These are phyloP conservation scores for Pachypanchax playfairii DNA, from an alignment of 2,113 vertebrate genomes.

Conservation along the genomic window DNA sequence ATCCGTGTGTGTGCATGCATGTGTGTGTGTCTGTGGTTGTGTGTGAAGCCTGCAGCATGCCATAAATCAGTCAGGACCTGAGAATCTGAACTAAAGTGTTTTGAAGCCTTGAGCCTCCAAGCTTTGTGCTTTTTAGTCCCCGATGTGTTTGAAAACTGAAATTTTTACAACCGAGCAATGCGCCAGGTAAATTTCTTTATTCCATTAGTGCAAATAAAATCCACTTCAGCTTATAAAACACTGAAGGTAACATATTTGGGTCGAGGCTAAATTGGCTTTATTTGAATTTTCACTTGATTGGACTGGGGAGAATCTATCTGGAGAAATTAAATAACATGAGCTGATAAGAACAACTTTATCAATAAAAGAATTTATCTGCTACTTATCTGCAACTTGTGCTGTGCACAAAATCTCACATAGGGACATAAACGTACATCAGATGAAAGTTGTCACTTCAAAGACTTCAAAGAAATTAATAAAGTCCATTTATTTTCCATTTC, in stretches of 20 bases:
- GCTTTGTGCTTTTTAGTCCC: constrained; percentile 34
- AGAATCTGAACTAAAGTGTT: constrained; percentile 57
- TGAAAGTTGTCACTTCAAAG: background rate
- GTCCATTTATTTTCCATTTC: background rate
- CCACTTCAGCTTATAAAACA: background rate
- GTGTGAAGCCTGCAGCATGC: constrained; percentile 32
- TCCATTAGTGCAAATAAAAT: constrained; percentile 28
- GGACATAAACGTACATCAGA: background rate
- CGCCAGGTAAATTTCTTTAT: constrained; percentile 17
- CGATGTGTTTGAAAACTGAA: constrained; percentile 17
- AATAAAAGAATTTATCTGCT: constrained; percentile 6
- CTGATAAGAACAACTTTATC: constrained; percentile 7
- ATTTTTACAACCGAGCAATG: background rate
- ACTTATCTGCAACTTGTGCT: background rate
- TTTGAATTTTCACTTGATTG: constrained; percentile 24
- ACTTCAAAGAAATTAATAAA: background rate
- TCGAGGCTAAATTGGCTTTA: constrained; percentile 8
- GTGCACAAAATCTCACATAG: background rate
- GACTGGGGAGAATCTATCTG: constrained; percentile 7
- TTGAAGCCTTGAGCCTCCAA: constrained; percentile 41
- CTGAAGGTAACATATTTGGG: background rate
- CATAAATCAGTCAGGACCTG: constrained; percentile 56
- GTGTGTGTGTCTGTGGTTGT: background rate
- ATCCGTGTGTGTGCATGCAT: no score
- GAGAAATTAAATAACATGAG: constrained; percentile 22